phyloP scores from a whole-genome alignment of 2,797 vertebrate species.

The Propithecus deckenii region DNA sequence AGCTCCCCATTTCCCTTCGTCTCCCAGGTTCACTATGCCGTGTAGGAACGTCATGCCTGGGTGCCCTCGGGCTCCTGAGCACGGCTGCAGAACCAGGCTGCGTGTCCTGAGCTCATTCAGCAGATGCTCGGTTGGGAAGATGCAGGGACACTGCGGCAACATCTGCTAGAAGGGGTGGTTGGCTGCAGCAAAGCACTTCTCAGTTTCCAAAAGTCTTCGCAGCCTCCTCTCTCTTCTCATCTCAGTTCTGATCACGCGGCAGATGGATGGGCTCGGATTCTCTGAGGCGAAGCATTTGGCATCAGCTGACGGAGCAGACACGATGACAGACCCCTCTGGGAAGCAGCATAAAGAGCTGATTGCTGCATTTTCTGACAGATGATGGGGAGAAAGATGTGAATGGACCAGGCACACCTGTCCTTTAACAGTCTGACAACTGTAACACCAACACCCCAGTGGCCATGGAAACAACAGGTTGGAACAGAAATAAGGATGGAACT shows the following conservation, averaged over 20 bases:
- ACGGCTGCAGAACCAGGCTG: background rate
- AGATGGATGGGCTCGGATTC: conserved; percentile 23
- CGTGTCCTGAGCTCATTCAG: accelerated
- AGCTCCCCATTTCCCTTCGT: background rate
- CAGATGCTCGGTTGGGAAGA: background rate
- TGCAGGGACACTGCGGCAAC: accelerated
- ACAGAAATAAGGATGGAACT: background rate
- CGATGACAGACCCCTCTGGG: background rate
- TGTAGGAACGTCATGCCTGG: background rate
- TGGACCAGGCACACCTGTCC: background rate
- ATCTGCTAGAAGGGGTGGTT: background rate
- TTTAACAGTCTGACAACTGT: background rate
- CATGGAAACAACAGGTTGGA: background rate
- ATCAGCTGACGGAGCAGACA: background rate
- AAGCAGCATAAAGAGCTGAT: background rate
- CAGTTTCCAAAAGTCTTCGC: background rate
- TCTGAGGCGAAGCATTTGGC: background rate
- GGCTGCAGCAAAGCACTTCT: background rate
- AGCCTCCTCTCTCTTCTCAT: background rate
- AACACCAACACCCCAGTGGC: background rate
- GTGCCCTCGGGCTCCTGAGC: background rate
- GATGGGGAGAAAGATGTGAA: background rate
- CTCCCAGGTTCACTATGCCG: accelerated
- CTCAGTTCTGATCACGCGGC: background rate
- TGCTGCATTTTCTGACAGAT: background rate